phyloP scores from a whole-genome alignment of 1,140 invertebrate genomes.

The Caenorhabditis brenneri region DNA sequence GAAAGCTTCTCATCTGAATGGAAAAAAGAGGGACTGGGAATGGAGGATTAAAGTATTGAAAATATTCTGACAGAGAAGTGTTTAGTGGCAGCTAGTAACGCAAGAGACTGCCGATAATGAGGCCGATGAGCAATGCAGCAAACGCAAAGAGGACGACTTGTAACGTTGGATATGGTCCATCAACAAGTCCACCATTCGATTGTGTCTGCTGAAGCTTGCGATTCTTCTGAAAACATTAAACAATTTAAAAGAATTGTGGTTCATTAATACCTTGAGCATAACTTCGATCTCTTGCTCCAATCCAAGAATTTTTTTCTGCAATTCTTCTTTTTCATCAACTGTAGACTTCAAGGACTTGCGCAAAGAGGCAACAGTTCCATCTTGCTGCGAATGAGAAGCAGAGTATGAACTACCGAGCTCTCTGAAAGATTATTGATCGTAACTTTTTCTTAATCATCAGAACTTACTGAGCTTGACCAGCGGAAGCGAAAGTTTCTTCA shows the following conservation, averaged over 20 bases:
- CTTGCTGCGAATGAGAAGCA: slow-evolving; percentile 8
- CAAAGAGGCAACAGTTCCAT: not conserved
- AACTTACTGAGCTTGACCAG: slow-evolving; percentile 8
- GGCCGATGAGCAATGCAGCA: slow-evolving; percentile 54
- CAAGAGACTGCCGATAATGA: slow-evolving; percentile 57
- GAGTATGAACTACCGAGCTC: slow-evolving; percentile 14
- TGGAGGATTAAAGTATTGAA: not conserved
- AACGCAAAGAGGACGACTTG: slow-evolving; percentile 52
- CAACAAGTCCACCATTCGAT: not conserved
- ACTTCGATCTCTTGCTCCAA: slow-evolving; percentile 36
- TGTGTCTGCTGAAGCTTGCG: slow-evolving; percentile 41
- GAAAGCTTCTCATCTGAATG: too few species aligned
- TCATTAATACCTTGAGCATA: slow-evolving; percentile 29
- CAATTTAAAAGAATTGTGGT: too few species aligned
- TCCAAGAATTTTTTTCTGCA: slow-evolving; percentile 21
- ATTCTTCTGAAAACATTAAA: slow-evolving; percentile 46
- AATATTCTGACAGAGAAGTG: not conserved
- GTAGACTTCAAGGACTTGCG: slow-evolving; percentile 26
- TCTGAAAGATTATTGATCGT: too few species aligned
- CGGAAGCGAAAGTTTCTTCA: not conserved
- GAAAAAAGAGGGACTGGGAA: not conserved
- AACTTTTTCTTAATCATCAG: too few species aligned
- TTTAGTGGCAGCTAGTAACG: not conserved
- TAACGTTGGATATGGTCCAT: slow-evolving; percentile 40
- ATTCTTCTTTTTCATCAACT: slow-evolving; percentile 8